These are phyloP conservation scores for Pseudomyrmex sp. DNA, from an alignment of 1,140 invertebrate genomes.

Conservation along the genomic window DNA sequence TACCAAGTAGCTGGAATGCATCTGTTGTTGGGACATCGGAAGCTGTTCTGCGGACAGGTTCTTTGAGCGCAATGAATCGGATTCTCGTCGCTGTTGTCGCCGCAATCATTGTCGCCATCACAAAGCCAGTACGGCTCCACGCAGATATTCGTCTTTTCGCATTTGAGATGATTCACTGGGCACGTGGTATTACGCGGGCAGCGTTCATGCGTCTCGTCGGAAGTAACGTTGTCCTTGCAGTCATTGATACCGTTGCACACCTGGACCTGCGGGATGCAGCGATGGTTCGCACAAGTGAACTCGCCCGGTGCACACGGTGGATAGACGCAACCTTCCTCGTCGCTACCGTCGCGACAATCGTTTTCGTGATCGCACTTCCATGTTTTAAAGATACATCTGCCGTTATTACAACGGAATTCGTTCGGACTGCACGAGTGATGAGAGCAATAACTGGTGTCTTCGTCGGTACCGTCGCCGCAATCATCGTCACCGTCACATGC, in stretches of 20 bases:
- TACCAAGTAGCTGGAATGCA: slow-evolving; percentile 97
- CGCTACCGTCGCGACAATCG: slow-evolving; percentile 96
- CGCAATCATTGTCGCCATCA: slow-evolving; percentile 97
- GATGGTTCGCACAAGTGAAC: slow-evolving; percentile 96
- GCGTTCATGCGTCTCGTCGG: slow-evolving; percentile 94
- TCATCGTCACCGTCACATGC: slow-evolving; percentile 98
- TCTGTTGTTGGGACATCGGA: slow-evolving; percentile 93
- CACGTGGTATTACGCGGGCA: slow-evolving; percentile 95
- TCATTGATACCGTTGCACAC: slow-evolving; percentile 98
- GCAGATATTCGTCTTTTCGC: slow-evolving; percentile 97
- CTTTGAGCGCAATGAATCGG: slow-evolving; percentile 94
- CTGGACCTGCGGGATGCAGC: slow-evolving; percentile 94
- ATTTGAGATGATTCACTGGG: slow-evolving; percentile 94
- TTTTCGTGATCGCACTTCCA: slow-evolving; percentile 98
- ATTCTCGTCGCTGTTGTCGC: slow-evolving; percentile 98
- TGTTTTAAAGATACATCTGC: slow-evolving; percentile 96
- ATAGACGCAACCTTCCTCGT: slow-evolving; percentile 96
- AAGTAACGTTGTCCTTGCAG: slow-evolving; percentile 96
- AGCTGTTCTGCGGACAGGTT: slow-evolving; percentile 96
- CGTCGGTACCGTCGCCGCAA: slow-evolving; percentile 97
- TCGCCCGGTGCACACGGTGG: slow-evolving; percentile 95
- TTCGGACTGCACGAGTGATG: slow-evolving; percentile 96
- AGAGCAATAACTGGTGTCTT: slow-evolving; percentile 96
- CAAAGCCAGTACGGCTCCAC: slow-evolving; percentile 98
- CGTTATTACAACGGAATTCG: slow-evolving; percentile 97